Evolutionary conservation across 2,113 vertebrate species (phyloP).

Genomic region (Calypte anna): DNA sequence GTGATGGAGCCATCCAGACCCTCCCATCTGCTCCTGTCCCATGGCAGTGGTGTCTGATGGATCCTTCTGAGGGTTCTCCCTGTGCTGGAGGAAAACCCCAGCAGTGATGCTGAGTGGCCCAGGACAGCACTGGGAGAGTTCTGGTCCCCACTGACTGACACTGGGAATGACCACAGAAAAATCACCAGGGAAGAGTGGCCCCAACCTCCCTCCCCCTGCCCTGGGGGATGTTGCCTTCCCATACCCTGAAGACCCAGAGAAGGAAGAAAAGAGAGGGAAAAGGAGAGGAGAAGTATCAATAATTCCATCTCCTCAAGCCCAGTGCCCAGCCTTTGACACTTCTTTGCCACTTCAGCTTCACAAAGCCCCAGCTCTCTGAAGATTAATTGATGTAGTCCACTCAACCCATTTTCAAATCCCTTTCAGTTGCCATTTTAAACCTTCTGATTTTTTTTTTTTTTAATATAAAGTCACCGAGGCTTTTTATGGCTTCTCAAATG

Average conservation of each 20-base stretch:
- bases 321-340: slow-evolving; percentile 50
- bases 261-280: background rate
- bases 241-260: background rate
- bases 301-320: slow-evolving; percentile 30
- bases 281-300: background rate
- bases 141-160: accelerated
- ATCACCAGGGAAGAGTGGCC: background rate
- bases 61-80: background rate
- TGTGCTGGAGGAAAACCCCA: accelerated
- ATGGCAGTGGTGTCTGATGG: accelerated
- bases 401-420: slow-evolving; percentile 77
- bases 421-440: slow-evolving; percentile 77
- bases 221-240: background rate
- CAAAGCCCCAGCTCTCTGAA: slow-evolving; percentile 69
- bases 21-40: background rate
- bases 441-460: slow-evolving; percentile 78
- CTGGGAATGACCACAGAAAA: accelerated
- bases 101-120: background rate
- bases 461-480: slow-evolving; percentile 82
- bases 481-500: slow-evolving; percentile 81
- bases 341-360: slow-evolving; percentile 60
- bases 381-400: slow-evolving; percentile 81
- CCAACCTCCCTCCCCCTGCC: background rate
- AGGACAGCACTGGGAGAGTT: accelerated
- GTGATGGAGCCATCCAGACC: background rate